Conservation (phyloP, 2,113 vertebrate species). For the Elephas maximus region DNA sequence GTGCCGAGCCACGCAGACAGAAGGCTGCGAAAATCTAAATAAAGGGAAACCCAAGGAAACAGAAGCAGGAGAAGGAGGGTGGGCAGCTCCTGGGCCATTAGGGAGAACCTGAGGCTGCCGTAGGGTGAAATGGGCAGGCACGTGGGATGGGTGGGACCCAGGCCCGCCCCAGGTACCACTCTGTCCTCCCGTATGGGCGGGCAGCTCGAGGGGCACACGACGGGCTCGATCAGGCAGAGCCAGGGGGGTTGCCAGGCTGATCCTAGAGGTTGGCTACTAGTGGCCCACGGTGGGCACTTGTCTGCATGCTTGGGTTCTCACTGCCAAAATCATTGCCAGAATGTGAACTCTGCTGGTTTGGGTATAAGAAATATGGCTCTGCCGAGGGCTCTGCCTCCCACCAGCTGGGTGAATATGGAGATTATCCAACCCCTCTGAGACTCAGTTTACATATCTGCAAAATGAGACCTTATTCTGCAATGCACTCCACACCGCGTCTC, state of each 20-base stretch:
- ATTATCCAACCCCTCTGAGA: too few species aligned
- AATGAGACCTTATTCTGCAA: too few species aligned
- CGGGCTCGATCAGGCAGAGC: conserved; percentile 85
- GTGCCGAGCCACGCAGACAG: neutral
- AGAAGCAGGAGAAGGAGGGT: neutral
- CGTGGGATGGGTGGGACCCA: neutral
- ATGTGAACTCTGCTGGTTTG: conserved; percentile 64
- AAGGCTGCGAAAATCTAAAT: neutral
- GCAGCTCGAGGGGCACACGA: conserved; percentile 91
- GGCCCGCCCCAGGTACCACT: neutral
- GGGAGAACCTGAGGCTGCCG: neutral
- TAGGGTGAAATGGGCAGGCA: conserved; percentile 27
- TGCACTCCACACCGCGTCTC: neutral
- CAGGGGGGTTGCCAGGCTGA: conserved; percentile 87
- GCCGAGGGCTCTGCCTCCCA: too few species aligned
- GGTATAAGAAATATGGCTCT: too few species aligned
- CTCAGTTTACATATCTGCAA: too few species aligned
- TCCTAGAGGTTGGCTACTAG: conserved; percentile 89
- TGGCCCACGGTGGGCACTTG: conserved; percentile 92
- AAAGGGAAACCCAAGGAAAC: neutral
- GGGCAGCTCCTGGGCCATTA: neutral
- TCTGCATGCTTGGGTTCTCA: conserved; percentile 86
- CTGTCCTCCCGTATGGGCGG: conserved; percentile 60
- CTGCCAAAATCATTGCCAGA: conserved; percentile 84
- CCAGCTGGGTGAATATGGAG: too few species aligned